Percentiles rank a stretch among this genome's conserved stretches.
phyloP scores from a whole-genome alignment of 2,797 vertebrate genomes.

The Pangasius sanitwongsei region DNA sequence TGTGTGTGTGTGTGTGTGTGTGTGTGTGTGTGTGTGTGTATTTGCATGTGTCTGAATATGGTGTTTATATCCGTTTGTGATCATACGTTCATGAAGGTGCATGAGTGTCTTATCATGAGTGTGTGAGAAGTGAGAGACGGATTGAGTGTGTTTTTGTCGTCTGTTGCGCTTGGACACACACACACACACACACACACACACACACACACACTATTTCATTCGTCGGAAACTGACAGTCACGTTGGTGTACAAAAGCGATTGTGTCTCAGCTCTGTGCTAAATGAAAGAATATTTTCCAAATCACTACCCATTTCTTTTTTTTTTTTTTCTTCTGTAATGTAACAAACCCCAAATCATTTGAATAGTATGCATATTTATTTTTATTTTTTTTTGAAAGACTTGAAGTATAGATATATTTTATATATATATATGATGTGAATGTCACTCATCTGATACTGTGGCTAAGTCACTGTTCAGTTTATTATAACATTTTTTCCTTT shows the following conservation, averaged over 20 bases:
- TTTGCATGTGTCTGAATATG: constrained; percentile 18
- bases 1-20: constrained; percentile 55
- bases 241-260: not conserved
- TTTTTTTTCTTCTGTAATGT: constrained; percentile 49
- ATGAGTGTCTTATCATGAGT: constrained; percentile 4
- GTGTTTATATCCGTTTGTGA: constrained; percentile 8
- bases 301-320: constrained; percentile 33
- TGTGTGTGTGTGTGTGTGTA: constrained; percentile 44
- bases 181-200: constrained; percentile 1
- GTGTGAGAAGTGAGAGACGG: not conserved
- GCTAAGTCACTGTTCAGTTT: constrained; percentile 54
- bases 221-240: not conserved
- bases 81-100: not conserved
- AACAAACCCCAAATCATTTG: constrained; percentile 69
- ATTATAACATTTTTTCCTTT: constrained; percentile 53
- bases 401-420: constrained; percentile 46
- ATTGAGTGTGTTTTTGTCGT: not conserved
- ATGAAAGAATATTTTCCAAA: constrained; percentile 5
- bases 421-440: constrained; percentile 15
- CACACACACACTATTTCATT: not conserved
- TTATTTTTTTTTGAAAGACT: constrained; percentile 70
- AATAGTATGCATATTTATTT: constrained; percentile 82
- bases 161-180: not conserved
- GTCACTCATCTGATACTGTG: constrained; percentile 61
- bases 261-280: not conserved